Conservation (phyloP, 2,888 invertebrate species). For the Orchestes rusci region DNA sequence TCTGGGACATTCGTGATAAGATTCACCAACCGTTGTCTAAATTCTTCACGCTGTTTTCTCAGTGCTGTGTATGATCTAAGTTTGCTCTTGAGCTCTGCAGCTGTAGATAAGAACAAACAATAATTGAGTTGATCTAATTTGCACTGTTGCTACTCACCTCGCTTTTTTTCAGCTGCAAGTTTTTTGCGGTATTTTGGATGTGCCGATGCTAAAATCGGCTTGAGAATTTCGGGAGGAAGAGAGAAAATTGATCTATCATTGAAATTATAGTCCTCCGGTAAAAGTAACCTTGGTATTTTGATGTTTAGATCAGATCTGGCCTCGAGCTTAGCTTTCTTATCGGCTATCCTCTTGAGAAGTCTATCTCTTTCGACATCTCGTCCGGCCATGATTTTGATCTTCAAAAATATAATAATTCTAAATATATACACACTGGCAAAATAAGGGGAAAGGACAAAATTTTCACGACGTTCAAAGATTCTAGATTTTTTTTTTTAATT, state of each 20-base stretch:
- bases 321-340: slow-evolving; percentile 43
- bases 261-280: slow-evolving; percentile 53
- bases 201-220: slow-evolving; percentile 39
- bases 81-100: slow-evolving; percentile 38
- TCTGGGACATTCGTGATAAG: slow-evolving; percentile 59
- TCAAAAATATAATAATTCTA: background rate
- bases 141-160: slow-evolving; percentile 28
- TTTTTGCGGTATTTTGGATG: slow-evolving; percentile 39
- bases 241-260: slow-evolving; percentile 54
- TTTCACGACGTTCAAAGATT: no score
- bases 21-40: slow-evolving; percentile 70
- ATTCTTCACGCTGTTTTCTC: slow-evolving; percentile 72
- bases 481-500: no score
- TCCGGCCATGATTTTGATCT: slow-evolving; percentile 24
- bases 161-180: slow-evolving; percentile 40
- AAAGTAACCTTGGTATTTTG: slow-evolving; percentile 48
- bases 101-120: slow-evolving; percentile 36
- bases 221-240: slow-evolving; percentile 54
- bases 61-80: slow-evolving; percentile 59
- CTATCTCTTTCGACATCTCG: slow-evolving; percentile 41
- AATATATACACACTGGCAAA: no score
- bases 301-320: slow-evolving; percentile 46
- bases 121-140: background rate
- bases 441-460: background rate
- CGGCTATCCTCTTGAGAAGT: slow-evolving; percentile 44